These are phyloP conservation scores for Phaetusa simplex DNA, from an alignment of 2,113 vertebrate species.

Conservation along the genomic window DNA sequence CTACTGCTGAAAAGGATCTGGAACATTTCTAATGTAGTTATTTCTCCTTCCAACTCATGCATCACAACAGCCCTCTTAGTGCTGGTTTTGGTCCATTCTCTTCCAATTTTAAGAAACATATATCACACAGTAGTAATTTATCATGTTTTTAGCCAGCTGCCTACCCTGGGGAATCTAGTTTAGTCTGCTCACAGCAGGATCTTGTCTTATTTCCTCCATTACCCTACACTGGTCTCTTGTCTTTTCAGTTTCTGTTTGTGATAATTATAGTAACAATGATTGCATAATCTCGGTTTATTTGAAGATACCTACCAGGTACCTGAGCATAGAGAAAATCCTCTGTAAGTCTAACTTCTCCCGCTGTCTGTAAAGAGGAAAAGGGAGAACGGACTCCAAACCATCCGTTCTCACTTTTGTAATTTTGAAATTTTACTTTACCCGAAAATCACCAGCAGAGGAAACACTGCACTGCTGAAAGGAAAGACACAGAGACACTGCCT, in stretches of 20 bases:
- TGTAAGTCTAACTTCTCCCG: not conserved
- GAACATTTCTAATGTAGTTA: conserved; percentile 29
- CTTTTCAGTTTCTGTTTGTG: not conserved
- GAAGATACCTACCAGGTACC: not conserved
- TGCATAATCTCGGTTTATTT: not conserved
- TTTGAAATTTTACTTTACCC: not conserved
- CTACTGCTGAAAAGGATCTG: not conserved
- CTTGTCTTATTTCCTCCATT: not conserved
- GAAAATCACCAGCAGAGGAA: not conserved
- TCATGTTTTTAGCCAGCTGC: not conserved
- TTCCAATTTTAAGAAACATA: conserved; percentile 6
- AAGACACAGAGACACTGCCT: not conserved
- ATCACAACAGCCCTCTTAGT: not conserved
- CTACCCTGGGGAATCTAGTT: not conserved
- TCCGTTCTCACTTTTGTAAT: not conserved
- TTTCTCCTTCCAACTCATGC: not conserved
- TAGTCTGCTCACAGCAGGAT: not conserved
- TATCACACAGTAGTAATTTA: not conserved
- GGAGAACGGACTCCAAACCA: not conserved
- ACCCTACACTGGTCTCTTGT: not conserved
- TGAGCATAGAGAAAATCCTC: not conserved
- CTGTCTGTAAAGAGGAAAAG: not conserved
- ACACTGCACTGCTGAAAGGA: not conserved
- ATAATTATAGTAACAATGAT: not conserved
- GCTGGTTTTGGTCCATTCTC: not conserved